phyloP scores from a whole-genome alignment of 2,797 vertebrate genomes.

The Crenuchus spilurus region DNA sequence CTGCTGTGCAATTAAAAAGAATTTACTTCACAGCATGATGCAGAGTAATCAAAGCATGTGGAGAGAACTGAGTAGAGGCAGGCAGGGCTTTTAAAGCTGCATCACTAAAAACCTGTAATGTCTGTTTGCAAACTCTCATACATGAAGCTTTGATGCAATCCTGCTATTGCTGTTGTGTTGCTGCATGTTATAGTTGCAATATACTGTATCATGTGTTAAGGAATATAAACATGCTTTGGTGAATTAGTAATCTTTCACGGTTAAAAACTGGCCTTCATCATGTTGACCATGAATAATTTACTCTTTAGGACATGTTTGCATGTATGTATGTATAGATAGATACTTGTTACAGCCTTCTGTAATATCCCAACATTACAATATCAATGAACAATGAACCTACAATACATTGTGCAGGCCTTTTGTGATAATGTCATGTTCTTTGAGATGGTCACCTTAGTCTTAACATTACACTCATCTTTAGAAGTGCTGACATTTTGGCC shows the following conservation, averaged over 20 bases:
- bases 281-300: neutral
- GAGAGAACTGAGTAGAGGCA: neutral
- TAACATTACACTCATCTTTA: too few species aligned
- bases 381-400: neutral
- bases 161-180: neutral
- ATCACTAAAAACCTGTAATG: neutral
- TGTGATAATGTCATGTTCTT: neutral
- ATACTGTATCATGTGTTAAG: too few species aligned
- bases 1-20: conserved; percentile 5
- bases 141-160: too few species aligned
- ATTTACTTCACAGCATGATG: neutral
- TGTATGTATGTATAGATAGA: too few species aligned
- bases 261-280: neutral
- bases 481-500: neutral
- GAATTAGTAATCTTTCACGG: too few species aligned
- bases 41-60: neutral
- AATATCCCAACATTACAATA: neutral
- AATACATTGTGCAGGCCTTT: neutral
- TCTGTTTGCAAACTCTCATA: neutral
- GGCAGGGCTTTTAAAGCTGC: too few species aligned
- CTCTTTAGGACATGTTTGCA: too few species aligned
- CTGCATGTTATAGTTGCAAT: neutral
- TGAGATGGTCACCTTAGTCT: neutral
- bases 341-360: neutral
- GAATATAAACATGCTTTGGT: neutral